Conservation (phyloP, 2,888 invertebrate species). For the Lasioglossum leucozonium region DNA sequence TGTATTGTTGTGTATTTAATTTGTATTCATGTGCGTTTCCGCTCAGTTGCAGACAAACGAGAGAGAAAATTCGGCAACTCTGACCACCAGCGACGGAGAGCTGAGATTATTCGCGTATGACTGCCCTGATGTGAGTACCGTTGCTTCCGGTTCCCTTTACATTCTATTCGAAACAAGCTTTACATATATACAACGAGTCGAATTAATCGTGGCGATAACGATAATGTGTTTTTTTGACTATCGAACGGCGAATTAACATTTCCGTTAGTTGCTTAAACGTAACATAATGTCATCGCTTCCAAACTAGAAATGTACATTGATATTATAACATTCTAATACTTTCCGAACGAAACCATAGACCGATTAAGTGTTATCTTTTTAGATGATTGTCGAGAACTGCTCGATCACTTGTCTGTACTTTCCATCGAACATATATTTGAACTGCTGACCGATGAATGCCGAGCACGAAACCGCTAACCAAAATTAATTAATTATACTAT, state of each 20-base stretch:
- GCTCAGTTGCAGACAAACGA: constrained; percentile 82
- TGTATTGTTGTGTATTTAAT: not conserved
- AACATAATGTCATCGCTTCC: constrained; percentile 44
- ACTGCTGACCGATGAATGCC: constrained; percentile 33
- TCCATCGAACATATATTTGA: constrained; percentile 22
- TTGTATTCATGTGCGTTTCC: not conserved
- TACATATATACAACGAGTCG: constrained; percentile 27
- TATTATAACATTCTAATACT: constrained; percentile 22
- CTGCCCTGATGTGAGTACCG: constrained; percentile 83
- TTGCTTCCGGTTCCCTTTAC: constrained; percentile 49
- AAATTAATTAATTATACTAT: not conserved
- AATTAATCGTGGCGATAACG: constrained; percentile 36
- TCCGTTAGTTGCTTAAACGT: constrained; percentile 32
- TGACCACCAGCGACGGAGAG: constrained; percentile 83
- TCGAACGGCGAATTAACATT: constrained; percentile 29
- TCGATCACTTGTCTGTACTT: constrained; percentile 29
- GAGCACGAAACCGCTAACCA: constrained; percentile 46
- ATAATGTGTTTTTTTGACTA: constrained; percentile 18
- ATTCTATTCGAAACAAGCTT: constrained; percentile 54
- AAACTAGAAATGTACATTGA: constrained; percentile 25
- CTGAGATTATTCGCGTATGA: constrained; percentile 83
- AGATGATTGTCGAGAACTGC: constrained; percentile 31
- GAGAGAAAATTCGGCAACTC: constrained; percentile 82
- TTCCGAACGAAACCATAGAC: constrained; percentile 34
- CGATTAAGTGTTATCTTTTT: constrained; percentile 38